phyloP scores from a whole-genome alignment of 2,797 vertebrate species.

The Sphaeramia orbicularis region DNA sequence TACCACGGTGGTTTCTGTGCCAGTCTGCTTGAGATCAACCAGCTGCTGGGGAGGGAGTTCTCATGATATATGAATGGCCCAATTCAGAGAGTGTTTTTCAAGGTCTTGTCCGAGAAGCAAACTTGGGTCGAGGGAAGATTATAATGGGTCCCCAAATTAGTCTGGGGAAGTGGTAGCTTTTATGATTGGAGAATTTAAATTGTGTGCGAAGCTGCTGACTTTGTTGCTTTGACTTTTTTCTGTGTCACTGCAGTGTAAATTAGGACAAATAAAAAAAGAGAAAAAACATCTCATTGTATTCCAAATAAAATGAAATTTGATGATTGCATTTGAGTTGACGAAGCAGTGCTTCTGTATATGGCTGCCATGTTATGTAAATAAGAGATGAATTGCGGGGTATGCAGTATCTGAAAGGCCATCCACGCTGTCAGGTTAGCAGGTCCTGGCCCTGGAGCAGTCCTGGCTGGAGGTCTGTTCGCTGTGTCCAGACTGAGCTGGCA shows the following conservation, averaged over 20 bases:
- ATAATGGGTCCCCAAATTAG: conserved; percentile 63
- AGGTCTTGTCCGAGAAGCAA: conserved; percentile 69
- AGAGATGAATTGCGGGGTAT: not conserved
- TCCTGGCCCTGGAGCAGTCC: conserved; percentile 91
- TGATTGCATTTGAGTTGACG: conserved; percentile 17
- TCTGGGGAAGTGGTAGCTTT: conserved; percentile 45
- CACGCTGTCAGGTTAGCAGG: conserved; percentile 87
- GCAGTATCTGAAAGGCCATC: not conserved
- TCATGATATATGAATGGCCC: conserved; percentile 71
- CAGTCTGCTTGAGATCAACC: conserved; percentile 70
- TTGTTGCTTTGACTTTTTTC: conserved; percentile 43
- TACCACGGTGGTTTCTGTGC: conserved; percentile 82
- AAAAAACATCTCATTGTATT: conserved; percentile 2
- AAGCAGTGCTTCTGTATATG: not conserved
- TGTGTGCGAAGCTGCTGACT: conserved; percentile 46
- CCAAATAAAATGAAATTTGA: not conserved
- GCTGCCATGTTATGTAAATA: not conserved
- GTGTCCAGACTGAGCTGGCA: conserved; percentile 97
- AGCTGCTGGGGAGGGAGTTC: conserved; percentile 60
- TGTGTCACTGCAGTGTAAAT: conserved; percentile 24
- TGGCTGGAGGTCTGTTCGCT: conserved; percentile 94
- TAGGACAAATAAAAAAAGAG: conserved; percentile 25
- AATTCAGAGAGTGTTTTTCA: conserved; percentile 71
- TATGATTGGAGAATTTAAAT: conserved; percentile 35
- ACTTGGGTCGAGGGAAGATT: conserved; percentile 64